A percentile compares a stretch with the other conserved stretches of the same genome.
phyloP scores from a whole-genome alignment of 2,113 vertebrate genomes.

The Halichoeres trimaculatus region DNA sequence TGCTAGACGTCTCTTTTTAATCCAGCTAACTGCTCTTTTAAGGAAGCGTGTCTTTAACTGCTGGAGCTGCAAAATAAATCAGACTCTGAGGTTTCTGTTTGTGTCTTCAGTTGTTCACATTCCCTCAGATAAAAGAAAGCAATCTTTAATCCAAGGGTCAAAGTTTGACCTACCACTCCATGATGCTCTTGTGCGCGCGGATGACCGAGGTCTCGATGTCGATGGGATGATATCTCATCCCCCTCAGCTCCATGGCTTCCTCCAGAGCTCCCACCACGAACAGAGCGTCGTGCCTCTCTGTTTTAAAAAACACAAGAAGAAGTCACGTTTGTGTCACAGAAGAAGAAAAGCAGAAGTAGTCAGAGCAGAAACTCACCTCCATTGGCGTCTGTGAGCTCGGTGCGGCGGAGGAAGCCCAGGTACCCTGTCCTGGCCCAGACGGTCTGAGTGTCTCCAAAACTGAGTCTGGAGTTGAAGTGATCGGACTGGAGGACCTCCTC shows the following conservation, averaged over 20 bases:
- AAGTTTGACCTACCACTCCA: constrained; percentile 88
- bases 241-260: constrained; percentile 97
- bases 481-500: constrained; percentile 97
- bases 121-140: too few species aligned
- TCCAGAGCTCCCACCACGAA: constrained; percentile 98
- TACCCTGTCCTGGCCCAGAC: constrained; percentile 96
- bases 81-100: too few species aligned
- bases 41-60: too few species aligned
- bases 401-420: constrained; percentile 95
- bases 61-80: too few species aligned
- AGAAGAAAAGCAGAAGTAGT: accelerated
- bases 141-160: background rate
- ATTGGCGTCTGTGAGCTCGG: constrained; percentile 96
- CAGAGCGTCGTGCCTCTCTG: constrained; percentile 97
- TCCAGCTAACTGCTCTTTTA: background rate
- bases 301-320: background rate
- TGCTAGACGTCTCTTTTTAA: background rate
- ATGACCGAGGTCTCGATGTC: constrained; percentile 99
- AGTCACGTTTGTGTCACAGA: accelerated
- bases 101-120: too few species aligned
- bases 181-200: constrained; percentile 97
- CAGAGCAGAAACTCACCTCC: constrained; percentile 82
- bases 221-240: constrained; percentile 98
- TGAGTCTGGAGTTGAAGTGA: constrained; percentile 95
- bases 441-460: constrained; percentile 97